Evolutionary conservation across 2,797 vertebrate species (phyloP).

Genomic region (Urophycis tenuis): DNA sequence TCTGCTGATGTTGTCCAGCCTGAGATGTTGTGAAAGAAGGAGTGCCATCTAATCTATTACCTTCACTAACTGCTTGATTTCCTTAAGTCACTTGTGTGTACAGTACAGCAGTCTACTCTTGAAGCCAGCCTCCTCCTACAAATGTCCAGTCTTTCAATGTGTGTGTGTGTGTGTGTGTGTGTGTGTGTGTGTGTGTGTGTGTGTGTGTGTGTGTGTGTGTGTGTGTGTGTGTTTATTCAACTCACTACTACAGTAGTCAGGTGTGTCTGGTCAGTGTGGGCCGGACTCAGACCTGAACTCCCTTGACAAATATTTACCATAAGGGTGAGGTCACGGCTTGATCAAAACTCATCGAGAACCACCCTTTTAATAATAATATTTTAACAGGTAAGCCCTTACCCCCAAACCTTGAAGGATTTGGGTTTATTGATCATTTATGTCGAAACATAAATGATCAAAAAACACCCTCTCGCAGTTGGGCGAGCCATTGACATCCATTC

Average conservation of each 20-base stretch:
- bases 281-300: conserved; percentile 34
- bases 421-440: too few species aligned
- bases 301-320: conserved; percentile 66
- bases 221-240: too few species aligned
- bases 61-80: neutral
- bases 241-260: neutral
- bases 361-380: too few species aligned
- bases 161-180: neutral
- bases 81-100: neutral
- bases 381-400: too few species aligned
- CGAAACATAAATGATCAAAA: too few species aligned
- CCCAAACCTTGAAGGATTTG: neutral
- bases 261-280: neutral
- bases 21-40: neutral
- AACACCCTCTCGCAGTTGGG: too few species aligned
- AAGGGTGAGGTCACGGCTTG: conserved; percentile 41
- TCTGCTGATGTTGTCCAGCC: neutral
- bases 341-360: conserved; percentile 32
- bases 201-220: too few species aligned
- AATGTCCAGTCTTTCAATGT: neutral
- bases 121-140: neutral
- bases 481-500: too few species aligned
- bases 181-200: too few species aligned
- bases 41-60: neutral
- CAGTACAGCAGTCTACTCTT: neutral